Conservation (phyloP, 2,113 vertebrate genomes). For the Corythoichthys haematopterus region DNA sequence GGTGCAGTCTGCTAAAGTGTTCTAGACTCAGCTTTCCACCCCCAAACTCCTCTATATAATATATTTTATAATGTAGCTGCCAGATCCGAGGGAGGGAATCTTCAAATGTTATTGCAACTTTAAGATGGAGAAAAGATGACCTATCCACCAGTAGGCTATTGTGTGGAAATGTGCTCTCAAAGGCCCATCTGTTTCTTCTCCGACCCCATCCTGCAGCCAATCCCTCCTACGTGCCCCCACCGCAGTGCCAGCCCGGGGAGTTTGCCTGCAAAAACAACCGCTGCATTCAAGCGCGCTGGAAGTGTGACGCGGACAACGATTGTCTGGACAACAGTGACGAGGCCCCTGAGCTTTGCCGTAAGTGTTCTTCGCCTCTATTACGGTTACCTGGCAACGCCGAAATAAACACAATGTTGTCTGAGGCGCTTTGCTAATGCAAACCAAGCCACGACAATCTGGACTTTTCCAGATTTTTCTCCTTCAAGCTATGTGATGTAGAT, state of each 20-base stretch:
- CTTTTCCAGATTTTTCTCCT: conserved; percentile 48
- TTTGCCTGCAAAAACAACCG: conserved; percentile 97
- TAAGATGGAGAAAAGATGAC: conserved; percentile 11
- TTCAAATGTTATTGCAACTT: conserved; percentile 22
- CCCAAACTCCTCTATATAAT: not conserved
- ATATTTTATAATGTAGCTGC: conserved; percentile 1
- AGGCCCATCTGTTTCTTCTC: conserved; percentile 4
- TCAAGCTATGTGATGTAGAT: conserved; percentile 20
- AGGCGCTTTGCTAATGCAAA: conserved; percentile 18
- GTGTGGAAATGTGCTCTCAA: conserved; percentile 1
- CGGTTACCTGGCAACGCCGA: conserved; percentile 49
- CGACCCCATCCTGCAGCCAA: conserved; percentile 75
- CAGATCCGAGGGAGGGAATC: conserved; percentile 6
- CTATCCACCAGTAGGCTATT: not conserved
- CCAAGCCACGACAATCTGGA: conserved; percentile 16
- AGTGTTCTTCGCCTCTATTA: conserved; percentile 56
- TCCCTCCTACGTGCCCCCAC: conserved; percentile 91
- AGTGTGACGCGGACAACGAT: conserved; percentile 95
- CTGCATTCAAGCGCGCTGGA: conserved; percentile 98
- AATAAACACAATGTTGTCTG: conserved; percentile 30
- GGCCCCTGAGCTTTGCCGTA: conserved; percentile 88
- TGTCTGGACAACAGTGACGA: conserved; percentile 97
- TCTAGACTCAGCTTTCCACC: conserved; percentile 15
- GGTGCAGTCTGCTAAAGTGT: conserved; percentile 17
- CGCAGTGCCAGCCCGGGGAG: conserved; percentile 91